These are phyloP conservation scores for Ammospiza caudacuta DNA, from an alignment of 2,113 vertebrate genomes.

Conservation along the genomic window DNA sequence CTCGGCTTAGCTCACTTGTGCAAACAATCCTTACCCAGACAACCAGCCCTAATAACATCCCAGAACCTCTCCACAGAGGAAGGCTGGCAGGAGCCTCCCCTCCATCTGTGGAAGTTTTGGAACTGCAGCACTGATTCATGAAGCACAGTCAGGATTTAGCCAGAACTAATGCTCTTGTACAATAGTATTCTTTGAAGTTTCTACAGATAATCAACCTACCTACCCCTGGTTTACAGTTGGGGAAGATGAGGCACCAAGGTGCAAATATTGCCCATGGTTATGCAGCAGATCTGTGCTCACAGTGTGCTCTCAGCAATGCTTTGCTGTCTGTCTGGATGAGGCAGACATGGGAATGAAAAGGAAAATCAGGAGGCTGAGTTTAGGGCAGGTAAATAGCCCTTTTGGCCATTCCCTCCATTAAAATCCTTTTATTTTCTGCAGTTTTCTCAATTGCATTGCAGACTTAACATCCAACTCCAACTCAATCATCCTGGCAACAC, in stretches of 20 bases:
- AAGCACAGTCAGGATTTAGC: neutral
- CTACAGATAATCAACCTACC: neutral
- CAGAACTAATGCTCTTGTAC: neutral
- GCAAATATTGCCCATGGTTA: neutral
- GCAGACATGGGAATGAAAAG: neutral
- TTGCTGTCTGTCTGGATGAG: neutral
- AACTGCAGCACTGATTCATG: neutral
- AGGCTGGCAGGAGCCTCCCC: neutral
- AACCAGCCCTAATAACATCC: neutral
- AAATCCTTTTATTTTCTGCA: neutral
- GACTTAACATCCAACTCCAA: neutral
- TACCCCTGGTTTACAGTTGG: neutral
- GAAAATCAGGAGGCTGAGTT: neutral
- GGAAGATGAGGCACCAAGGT: neutral
- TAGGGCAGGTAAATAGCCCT: neutral
- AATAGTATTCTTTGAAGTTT: neutral
- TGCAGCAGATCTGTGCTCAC: accelerated
- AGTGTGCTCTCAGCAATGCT: neutral
- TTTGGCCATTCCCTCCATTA: neutral
- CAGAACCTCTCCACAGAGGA: neutral
- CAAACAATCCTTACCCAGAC: neutral
- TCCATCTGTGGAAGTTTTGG: neutral
- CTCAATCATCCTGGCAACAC: neutral
- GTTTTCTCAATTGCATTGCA: neutral
- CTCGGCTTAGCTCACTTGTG: neutral